Evolutionary conservation across 2,888 invertebrate genomes (phyloP).

Genomic region (Andrena fulva): DNA sequence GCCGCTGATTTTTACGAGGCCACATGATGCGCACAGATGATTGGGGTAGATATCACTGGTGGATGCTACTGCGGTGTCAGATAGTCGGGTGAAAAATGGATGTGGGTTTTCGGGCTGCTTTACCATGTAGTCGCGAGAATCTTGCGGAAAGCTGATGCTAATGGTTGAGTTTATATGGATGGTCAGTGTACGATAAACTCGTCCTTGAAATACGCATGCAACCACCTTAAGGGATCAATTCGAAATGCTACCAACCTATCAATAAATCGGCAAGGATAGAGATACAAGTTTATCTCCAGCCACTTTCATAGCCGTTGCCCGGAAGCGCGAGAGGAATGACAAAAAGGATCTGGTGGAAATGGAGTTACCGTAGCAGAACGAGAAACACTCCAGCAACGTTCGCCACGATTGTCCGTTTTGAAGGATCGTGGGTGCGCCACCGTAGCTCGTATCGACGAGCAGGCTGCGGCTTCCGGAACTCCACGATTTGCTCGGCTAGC

Average conservation of each 20-base stretch:
- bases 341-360: background rate
- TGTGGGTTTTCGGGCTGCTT: background rate
- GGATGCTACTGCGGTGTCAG: conserved; percentile 20
- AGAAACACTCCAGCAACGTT: conserved; percentile 17
- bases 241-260: too few species aligned
- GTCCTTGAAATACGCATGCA: too few species aligned
- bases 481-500: conserved; percentile 75
- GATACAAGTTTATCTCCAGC: too few species aligned
- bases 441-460: conserved; percentile 69
- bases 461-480: conserved; percentile 76
- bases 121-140: background rate
- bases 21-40: conserved; percentile 17
- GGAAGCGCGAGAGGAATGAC: background rate
- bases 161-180: too few species aligned
- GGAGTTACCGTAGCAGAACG: conserved; percentile 20
- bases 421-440: conserved; percentile 78
- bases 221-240: too few species aligned
- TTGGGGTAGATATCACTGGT: conserved; percentile 21
- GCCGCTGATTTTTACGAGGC: conserved; percentile 35
- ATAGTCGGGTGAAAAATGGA: conserved; percentile 14
- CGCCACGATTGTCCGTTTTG: conserved; percentile 66
- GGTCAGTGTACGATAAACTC: too few species aligned
- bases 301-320: background rate
- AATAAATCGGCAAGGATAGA: too few species aligned
- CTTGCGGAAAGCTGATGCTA: too few species aligned